Percentiles rank a stretch among this genome's conserved stretches.
These are phyloP conservation scores for Amblyjoppa proteus DNA, from an alignment of 2,888 invertebrate species.

Conservation along the genomic window DNA sequence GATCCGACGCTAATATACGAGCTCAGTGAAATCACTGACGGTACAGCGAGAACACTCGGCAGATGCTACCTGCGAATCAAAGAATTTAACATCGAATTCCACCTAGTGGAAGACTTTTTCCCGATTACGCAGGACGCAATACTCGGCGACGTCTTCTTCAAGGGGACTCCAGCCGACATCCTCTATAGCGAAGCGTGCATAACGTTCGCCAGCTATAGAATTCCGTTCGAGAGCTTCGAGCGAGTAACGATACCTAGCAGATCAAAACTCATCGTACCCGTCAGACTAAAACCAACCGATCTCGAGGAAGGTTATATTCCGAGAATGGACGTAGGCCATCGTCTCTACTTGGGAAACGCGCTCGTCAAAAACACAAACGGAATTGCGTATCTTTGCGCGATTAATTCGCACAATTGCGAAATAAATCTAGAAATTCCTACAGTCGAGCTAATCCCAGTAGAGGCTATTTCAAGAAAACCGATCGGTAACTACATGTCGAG, in stretches of 20 bases:
- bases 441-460: too few relatives aligned
- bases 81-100: slow-evolving; percentile 19
- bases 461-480: too few relatives aligned
- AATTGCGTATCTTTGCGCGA: slow-evolving; percentile 11
- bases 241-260: slow-evolving; percentile 18
- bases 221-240: slow-evolving; percentile 41
- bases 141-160: slow-evolving; percentile 22
- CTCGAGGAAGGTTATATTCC: slow-evolving; percentile 28
- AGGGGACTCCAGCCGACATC: slow-evolving; percentile 31
- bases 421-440: too few relatives aligned
- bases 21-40: slow-evolving; percentile 2
- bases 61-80: slow-evolving; percentile 14
- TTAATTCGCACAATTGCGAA: too few relatives aligned
- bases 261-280: slow-evolving; percentile 1
- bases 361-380: slow-evolving; percentile 25
- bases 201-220: slow-evolving; percentile 2
- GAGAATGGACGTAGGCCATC: slow-evolving; percentile 7
- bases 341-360: slow-evolving; percentile 33
- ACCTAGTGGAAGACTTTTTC: slow-evolving; percentile 6
- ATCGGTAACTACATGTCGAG: too few relatives aligned
- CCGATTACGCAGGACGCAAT: slow-evolving; percentile 34
- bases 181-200: slow-evolving; percentile 34
- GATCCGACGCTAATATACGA: slow-evolving; percentile 19
- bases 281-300: slow-evolving; percentile 2
- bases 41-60: slow-evolving; percentile 3